Conservation (phyloP, 2,113 vertebrate genomes). For the Cyrtonyx montezumae region DNA sequence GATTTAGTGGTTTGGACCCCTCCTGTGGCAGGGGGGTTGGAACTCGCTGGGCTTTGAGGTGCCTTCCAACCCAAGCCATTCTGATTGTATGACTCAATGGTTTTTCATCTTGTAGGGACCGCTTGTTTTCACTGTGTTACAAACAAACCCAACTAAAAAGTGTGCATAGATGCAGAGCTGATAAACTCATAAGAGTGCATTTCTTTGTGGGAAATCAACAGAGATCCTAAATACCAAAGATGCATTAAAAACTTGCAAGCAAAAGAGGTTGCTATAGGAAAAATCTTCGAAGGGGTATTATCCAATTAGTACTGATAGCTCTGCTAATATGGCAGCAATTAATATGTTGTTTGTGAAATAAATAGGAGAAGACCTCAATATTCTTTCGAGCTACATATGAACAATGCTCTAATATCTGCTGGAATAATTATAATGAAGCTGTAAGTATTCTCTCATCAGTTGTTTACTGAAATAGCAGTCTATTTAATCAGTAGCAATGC, state of each 20-base stretch:
- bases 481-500: constrained; percentile 76
- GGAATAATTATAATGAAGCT: constrained; percentile 79
- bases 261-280: constrained; percentile 38
- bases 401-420: constrained; percentile 72
- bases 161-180: background rate
- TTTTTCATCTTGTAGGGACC: background rate
- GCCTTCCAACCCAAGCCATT: background rate
- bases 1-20: too few relatives aligned
- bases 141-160: background rate
- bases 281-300: constrained; percentile 58
- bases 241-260: background rate
- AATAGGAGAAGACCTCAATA: constrained; percentile 73
- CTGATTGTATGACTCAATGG: too few relatives aligned
- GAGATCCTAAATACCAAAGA: background rate
- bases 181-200: background rate
- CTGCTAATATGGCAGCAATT: constrained; percentile 67
- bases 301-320: constrained; percentile 63
- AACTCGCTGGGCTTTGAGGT: too few relatives aligned
- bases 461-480: constrained; percentile 79
- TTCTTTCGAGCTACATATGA: constrained; percentile 68
- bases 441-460: constrained; percentile 79
- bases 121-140: background rate
- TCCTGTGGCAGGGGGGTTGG: too few relatives aligned
- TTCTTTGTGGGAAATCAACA: background rate
- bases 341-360: constrained; percentile 71